A percentile compares a stretch with the other conserved stretches of the same genome.
These are phyloP conservation scores for Apostichopus parvimensis DNA, from an alignment of 35 echinoderm and acorn worm genomes.

Conservation along the genomic window DNA sequence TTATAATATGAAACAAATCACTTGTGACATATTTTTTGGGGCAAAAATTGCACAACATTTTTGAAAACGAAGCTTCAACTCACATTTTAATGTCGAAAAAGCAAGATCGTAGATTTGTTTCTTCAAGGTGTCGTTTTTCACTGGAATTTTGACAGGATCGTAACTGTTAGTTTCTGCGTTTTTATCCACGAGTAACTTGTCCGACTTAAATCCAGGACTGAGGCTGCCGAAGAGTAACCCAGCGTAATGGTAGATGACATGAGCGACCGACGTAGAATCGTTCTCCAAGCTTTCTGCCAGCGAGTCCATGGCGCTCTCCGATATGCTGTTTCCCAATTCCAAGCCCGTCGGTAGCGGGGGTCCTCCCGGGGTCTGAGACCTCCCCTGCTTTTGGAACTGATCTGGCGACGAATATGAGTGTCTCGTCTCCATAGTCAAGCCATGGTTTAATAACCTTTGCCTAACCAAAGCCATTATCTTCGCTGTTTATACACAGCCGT, in stretches of 20 bases:
- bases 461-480: slow-evolving; percentile 44
- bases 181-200: slow-evolving; percentile 31
- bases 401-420: slow-evolving; percentile 35
- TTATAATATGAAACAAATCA: no score
- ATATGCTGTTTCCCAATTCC: slow-evolving; percentile 27
- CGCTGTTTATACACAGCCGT: slow-evolving; percentile 8
- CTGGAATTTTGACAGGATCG: slow-evolving; percentile 11
- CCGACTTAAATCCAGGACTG: slow-evolving; percentile 36
- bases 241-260: slow-evolving; percentile 39
- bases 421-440: slow-evolving; percentile 29
- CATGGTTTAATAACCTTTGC: slow-evolving; percentile 8
- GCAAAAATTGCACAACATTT: no score
- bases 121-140: slow-evolving; percentile 35
- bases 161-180: not conserved
- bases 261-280: not conserved
- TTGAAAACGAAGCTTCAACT: not conserved
- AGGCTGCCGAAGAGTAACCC: slow-evolving; percentile 40
- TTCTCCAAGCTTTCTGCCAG: slow-evolving; percentile 20
- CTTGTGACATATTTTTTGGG: no score
- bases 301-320: slow-evolving; percentile 52
- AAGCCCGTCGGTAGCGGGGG: not conserved
- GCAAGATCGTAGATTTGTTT: slow-evolving; percentile 56
- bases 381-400: not conserved
- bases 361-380: not conserved
- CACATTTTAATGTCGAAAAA: slow-evolving; percentile 53